These are phyloP conservation scores for Corythornis madagascariensis DNA, from an alignment of 2,113 vertebrate genomes.

Conservation along the genomic window DNA sequence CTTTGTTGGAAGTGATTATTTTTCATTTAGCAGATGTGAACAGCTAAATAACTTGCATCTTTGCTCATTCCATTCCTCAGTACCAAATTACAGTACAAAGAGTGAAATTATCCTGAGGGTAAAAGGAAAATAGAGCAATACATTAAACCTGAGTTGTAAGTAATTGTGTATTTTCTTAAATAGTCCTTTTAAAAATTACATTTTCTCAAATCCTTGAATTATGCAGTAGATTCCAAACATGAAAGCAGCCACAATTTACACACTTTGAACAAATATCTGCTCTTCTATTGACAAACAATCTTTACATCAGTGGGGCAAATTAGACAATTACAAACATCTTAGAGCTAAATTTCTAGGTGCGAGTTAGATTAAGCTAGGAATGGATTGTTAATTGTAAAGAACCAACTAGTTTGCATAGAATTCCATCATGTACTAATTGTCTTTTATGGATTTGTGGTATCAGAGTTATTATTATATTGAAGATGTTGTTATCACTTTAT, in stretches of 20 bases:
- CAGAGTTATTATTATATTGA: background rate
- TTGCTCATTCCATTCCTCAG: background rate
- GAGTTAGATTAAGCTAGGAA: background rate
- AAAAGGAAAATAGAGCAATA: constrained; percentile 13
- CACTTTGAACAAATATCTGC: background rate
- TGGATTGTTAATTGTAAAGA: background rate
- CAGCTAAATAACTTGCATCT: background rate
- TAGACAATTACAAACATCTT: background rate
- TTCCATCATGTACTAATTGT: background rate
- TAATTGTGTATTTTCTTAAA: background rate
- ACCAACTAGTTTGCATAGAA: background rate
- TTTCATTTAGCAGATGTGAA: constrained; percentile 33
- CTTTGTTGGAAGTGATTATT: constrained; percentile 32
- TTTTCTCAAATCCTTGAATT: background rate
- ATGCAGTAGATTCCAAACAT: background rate
- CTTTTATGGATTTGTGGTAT: background rate
- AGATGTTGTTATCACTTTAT: background rate
- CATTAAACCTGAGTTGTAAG: background rate
- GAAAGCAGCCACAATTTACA: background rate
- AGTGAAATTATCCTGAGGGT: background rate
- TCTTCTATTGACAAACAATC: background rate
- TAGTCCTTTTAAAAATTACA: background rate
- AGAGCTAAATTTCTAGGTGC: background rate
- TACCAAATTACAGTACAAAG: background rate
- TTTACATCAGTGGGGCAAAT: background rate